These are phyloP conservation scores for Pardalotus punctatus DNA, from an alignment of 2,113 vertebrate genomes.

Conservation along the genomic window DNA sequence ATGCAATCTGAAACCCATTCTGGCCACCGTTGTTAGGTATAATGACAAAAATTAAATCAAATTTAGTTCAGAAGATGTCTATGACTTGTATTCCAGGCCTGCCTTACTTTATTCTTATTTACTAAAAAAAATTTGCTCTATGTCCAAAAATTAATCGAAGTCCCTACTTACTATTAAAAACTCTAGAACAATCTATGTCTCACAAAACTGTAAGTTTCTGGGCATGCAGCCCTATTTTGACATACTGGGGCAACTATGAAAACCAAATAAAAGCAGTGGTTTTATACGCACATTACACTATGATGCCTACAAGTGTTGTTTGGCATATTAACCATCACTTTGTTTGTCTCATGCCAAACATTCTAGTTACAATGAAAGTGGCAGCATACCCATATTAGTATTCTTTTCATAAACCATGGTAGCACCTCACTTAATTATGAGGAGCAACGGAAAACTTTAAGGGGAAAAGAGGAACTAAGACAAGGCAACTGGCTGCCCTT, in stretches of 20 bases:
- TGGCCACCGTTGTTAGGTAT: not conserved
- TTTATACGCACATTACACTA: not conserved
- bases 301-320: not conserved
- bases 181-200: not conserved
- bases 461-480: not conserved
- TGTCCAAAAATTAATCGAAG: not conserved
- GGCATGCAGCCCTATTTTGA: not conserved
- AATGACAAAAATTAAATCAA: not conserved
- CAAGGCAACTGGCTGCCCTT: constrained; percentile 14
- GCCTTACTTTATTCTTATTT: not conserved
- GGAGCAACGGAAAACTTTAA: not conserved
- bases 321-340: not conserved
- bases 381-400: not conserved
- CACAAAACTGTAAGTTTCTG: not conserved
- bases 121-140: not conserved
- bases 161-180: not conserved
- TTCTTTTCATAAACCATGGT: not conserved
- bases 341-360: not conserved
- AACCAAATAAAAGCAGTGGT: not conserved
- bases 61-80: not conserved
- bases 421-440: not conserved
- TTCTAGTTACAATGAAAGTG: not conserved
- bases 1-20: fast-evolving
- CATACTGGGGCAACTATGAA: fast-evolving
- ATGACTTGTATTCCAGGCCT: not conserved